Conservation (phyloP, 2,797 vertebrate species). For the Ceryle rudis region DNA sequence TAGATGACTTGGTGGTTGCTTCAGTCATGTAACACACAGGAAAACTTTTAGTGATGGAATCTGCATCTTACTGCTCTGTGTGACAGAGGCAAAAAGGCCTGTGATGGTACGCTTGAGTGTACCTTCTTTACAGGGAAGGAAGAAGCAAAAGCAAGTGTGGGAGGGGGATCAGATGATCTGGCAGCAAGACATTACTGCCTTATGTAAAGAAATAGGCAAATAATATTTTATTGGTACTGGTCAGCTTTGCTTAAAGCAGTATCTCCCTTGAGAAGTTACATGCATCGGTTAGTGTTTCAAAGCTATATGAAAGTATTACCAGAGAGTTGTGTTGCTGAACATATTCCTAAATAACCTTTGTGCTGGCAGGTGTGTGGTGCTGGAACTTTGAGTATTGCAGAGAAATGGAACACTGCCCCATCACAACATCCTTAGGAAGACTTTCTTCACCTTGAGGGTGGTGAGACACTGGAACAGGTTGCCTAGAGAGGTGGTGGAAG, state of each 20-base stretch:
- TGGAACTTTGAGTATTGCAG: not conserved
- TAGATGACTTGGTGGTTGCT: not conserved
- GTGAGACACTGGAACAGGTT: no score
- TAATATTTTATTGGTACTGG: not conserved
- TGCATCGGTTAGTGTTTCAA: rapidly evolving
- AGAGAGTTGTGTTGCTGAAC: not conserved
- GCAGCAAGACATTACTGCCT: not conserved
- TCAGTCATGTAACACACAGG: not conserved
- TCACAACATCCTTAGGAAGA: rapidly evolving
- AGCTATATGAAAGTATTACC: not conserved
- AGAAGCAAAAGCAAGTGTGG: not conserved
- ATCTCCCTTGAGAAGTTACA: not conserved
- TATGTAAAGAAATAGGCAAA: not conserved
- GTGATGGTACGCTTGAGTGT: not conserved
- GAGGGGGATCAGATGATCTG: not conserved
- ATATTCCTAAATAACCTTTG: not conserved
- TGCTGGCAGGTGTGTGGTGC: not conserved
- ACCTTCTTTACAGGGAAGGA: not conserved
- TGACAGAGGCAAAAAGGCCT: not conserved
- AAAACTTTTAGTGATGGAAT: not conserved
- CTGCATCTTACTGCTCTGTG: not conserved
- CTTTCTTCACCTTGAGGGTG: no score
- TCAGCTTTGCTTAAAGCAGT: not conserved
- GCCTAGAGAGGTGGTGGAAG: no score
- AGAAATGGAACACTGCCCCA: not conserved